Conservation (phyloP, 1,140 invertebrate species). For the Papilio machaon region DNA sequence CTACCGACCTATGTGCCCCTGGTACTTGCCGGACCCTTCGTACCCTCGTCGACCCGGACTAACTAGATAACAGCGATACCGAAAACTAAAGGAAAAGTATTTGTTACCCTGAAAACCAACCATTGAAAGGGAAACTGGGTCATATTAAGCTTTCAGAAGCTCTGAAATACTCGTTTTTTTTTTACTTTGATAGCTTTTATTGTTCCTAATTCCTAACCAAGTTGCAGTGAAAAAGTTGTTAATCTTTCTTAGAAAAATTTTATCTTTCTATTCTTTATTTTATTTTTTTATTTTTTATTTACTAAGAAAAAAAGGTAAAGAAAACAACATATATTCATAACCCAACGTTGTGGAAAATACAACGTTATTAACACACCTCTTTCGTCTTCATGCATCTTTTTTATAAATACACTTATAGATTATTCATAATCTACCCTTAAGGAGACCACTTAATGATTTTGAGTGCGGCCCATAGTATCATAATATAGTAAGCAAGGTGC, state of each 20-base stretch:
- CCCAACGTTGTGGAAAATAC: neutral
- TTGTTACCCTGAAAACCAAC: slow-evolving; percentile 63
- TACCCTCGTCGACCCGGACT: slow-evolving; percentile 73
- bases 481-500: slow-evolving; percentile 31
- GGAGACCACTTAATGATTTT: neutral
- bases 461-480: neutral
- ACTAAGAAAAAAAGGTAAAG: neutral
- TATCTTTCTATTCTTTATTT: too few species aligned
- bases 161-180: neutral
- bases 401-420: neutral
- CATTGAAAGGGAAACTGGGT: slow-evolving; percentile 69
- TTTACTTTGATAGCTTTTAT: neutral
- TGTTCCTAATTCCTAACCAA: neutral
- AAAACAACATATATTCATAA: neutral
- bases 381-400: neutral
- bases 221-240: neutral
- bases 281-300: neutral
- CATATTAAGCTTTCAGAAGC: slow-evolving; percentile 53
- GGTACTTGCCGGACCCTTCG: slow-evolving; percentile 69
- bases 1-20: slow-evolving; percentile 62
- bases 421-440: neutral
- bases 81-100: slow-evolving; percentile 77
- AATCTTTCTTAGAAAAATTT: neutral
- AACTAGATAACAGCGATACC: slow-evolving; percentile 78
- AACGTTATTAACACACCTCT: neutral